These are phyloP conservation scores for Drosophila nannoptera DNA, from an alignment of 1,140 invertebrate species.

Conservation along the genomic window DNA sequence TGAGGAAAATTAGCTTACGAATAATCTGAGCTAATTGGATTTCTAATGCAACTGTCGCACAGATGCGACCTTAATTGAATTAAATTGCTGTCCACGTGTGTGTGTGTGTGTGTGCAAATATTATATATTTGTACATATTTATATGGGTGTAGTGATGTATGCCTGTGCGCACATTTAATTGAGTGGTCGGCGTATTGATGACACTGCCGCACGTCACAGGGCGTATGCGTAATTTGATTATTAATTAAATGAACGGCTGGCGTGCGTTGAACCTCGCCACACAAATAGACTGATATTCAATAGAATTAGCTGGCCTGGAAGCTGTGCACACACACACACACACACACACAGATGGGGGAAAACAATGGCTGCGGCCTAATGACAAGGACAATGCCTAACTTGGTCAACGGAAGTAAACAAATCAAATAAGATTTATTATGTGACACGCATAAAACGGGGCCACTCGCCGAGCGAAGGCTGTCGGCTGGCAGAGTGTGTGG, in stretches of 20 bases:
- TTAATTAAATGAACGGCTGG: slow-evolving; percentile 65
- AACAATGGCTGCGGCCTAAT: slow-evolving; percentile 62
- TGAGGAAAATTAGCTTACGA: slow-evolving; percentile 11
- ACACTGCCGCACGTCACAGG: slow-evolving; percentile 42
- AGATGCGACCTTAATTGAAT: slow-evolving; percentile 55
- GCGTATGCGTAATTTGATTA: slow-evolving; percentile 76
- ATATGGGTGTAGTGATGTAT: not conserved
- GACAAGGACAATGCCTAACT: slow-evolving; percentile 46
- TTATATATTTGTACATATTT: slow-evolving; percentile 7
- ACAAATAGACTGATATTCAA: slow-evolving; percentile 61
- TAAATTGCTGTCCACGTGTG: slow-evolving; percentile 35
- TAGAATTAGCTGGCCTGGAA: slow-evolving; percentile 57
- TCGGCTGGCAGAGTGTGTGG: not conserved
- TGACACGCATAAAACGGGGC: slow-evolving; percentile 74
- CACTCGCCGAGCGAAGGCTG: slow-evolving; percentile 30
- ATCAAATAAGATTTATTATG: slow-evolving; percentile 78
- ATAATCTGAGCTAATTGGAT: slow-evolving; percentile 37
- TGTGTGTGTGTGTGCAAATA: not conserved
- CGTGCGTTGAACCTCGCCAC: slow-evolving; percentile 22
- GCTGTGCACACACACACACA: slow-evolving; percentile 15
- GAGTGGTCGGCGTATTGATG: slow-evolving; percentile 13
- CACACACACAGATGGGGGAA: slow-evolving; percentile 9
- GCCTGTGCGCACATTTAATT: slow-evolving; percentile 12
- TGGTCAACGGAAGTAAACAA: slow-evolving; percentile 64
- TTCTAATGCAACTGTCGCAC: slow-evolving; percentile 22